Evolutionary conservation across 2,797 vertebrate species (phyloP).

Genomic region (Sphaeramia orbicularis): DNA sequence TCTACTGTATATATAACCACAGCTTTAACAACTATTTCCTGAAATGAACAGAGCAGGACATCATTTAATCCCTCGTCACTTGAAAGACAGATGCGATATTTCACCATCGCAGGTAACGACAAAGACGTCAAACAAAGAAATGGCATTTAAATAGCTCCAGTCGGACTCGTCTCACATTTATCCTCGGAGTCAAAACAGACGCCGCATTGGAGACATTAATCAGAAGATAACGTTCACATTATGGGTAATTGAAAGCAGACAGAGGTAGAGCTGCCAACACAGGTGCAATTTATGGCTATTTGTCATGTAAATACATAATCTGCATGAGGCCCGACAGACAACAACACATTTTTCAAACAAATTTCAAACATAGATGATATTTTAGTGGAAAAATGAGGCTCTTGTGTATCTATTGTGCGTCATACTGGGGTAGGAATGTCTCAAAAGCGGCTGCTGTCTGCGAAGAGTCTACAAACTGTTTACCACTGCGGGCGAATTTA

Average conservation of each 20-base stretch:
- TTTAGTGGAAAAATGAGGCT: background rate
- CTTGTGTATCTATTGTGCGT: background rate
- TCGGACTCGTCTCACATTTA: slow-evolving; percentile 8
- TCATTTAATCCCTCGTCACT: background rate
- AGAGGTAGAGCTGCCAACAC: background rate
- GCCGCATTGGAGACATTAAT: background rate
- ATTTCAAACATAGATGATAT: slow-evolving; percentile 6
- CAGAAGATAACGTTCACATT: background rate
- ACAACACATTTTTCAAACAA: slow-evolving; percentile 5
- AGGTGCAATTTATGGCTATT: slow-evolving; percentile 4
- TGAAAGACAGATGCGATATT: slow-evolving; percentile 9
- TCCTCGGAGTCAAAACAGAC: slow-evolving; percentile 5
- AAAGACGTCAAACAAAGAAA: background rate
- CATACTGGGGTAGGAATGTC: background rate
- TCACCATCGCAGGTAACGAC: background rate
- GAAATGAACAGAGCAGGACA: too few species aligned
- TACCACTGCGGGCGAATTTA: too few species aligned
- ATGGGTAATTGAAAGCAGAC: background rate
- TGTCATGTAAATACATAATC: background rate
- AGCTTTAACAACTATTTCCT: too few species aligned
- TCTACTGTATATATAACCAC: too few species aligned
- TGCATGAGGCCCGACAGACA: background rate
- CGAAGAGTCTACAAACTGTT: too few species aligned
- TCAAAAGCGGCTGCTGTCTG: slow-evolving; percentile 9
- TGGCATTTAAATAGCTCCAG: background rate